A percentile compares a stretch with the other conserved stretches of the same genome.
phyloP scores from a whole-genome alignment of 2,888 invertebrate genomes.

The Drosophila nr. medialis region DNA sequence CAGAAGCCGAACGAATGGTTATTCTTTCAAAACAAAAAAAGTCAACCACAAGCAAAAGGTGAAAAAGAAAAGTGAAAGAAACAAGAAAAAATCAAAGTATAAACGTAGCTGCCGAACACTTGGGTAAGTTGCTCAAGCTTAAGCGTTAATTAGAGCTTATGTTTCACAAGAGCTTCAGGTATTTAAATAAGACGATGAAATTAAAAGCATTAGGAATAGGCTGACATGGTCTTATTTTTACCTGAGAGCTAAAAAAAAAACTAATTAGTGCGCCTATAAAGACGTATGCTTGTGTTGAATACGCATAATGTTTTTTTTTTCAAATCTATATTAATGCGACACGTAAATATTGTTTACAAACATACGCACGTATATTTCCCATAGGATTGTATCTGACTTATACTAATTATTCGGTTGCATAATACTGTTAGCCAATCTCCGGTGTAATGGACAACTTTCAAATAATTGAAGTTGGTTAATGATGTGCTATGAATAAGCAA shows the following conservation, averaged over 20 bases:
- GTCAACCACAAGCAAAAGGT: slow-evolving; percentile 33
- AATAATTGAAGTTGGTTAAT: background rate
- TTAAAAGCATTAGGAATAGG: slow-evolving; percentile 8
- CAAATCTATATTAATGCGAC: background rate
- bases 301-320: background rate
- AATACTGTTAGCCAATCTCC: background rate
- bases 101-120: slow-evolving; percentile 23
- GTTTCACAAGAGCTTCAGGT: slow-evolving; percentile 20
- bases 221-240: background rate
- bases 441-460: background rate
- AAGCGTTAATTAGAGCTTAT: slow-evolving; percentile 41
- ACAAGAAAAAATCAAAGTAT: slow-evolving; percentile 18
- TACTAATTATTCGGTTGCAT: background rate
- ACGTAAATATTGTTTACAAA: background rate
- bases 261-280: slow-evolving; percentile 1
- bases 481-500: background rate
- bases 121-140: slow-evolving; percentile 44
- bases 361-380: background rate
- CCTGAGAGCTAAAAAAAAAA: slow-evolving; percentile 4
- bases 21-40: background rate
- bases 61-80: slow-evolving; percentile 16
- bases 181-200: slow-evolving; percentile 24
- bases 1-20: background rate
- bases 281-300: background rate
- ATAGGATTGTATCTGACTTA: background rate